phyloP scores from a whole-genome alignment of 2,888 invertebrate genomes.

The Ormyrus thymus region DNA sequence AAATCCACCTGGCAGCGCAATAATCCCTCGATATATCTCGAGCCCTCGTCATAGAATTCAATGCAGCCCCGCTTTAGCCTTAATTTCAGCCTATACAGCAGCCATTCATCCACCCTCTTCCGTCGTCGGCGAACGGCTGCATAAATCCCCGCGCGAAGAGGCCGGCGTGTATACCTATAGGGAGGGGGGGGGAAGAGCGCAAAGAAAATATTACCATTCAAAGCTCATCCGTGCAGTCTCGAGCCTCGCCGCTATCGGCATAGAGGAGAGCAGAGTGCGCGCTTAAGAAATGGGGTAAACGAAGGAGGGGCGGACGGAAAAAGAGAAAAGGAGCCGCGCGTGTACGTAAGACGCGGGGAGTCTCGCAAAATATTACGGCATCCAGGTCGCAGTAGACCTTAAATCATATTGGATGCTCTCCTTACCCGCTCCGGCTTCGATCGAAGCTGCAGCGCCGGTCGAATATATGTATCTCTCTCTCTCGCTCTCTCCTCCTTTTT shows the following conservation, averaged over 20 bases:
- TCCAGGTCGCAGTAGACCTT: conserved; percentile 14
- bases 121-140: not conserved
- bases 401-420: conserved; percentile 28
- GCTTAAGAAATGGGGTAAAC: no score
- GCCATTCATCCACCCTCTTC: not conserved
- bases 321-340: no score
- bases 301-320: no score
- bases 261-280: not conserved
- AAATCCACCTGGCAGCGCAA: not conserved
- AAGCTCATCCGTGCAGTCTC: conserved; percentile 4
- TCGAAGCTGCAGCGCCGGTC: conserved; percentile 4
- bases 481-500: not conserved
- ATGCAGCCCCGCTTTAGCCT: not conserved
- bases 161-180: no score
- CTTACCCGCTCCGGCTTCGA: not conserved
- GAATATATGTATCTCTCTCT: conserved; percentile 5
- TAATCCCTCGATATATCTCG: not conserved
- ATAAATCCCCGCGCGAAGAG: conserved; percentile 7
- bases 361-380: conserved; percentile 14
- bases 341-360: no score
- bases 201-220: conserved; percentile 40
- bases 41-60: not conserved
- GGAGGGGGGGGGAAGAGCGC: not conserved
- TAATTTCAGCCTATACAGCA: conserved; percentile 1
- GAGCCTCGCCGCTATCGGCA: not conserved